Evolutionary conservation across 2,888 invertebrate species (phyloP).

Genomic region (Gymnosoma rotundatum): DNA sequence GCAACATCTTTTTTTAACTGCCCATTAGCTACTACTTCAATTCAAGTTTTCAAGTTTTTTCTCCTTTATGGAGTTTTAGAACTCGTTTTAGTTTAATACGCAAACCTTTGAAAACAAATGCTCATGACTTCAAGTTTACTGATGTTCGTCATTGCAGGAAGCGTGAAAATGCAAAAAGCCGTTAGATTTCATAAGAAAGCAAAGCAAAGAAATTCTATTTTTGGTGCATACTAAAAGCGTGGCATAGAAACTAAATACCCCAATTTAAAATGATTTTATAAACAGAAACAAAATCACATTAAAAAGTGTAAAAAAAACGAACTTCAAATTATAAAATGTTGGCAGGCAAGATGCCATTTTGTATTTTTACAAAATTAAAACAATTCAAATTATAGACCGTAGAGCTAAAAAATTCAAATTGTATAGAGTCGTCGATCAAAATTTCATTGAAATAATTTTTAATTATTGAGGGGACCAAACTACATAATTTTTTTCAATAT

Average conservation of each 20-base stretch:
- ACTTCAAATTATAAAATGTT: not conserved
- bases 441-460: too few relatives aligned
- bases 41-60: not conserved
- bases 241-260: too few relatives aligned
- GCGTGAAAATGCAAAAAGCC: too few relatives aligned
- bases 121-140: too few relatives aligned
- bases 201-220: too few relatives aligned
- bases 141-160: not conserved
- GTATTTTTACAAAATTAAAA: not conserved
- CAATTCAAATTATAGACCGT: not conserved
- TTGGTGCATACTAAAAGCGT: too few relatives aligned
- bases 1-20: not conserved
- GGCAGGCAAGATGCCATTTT: not conserved
- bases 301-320: not conserved
- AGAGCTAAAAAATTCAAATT: too few relatives aligned
- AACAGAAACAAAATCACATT: not conserved
- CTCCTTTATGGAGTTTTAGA: slow-evolving; percentile 14
- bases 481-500: too few relatives aligned
- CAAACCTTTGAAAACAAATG: not conserved
- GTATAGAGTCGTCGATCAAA: too few relatives aligned
- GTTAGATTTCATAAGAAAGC: too few relatives aligned
- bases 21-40: slow-evolving; percentile 10
- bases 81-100: slow-evolving; percentile 13
- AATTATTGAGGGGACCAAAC: too few relatives aligned
- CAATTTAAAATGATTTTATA: too few relatives aligned